Base-by-base conservation (phyloP, 1,140 invertebrate genomes). In the Pogonognathellus flavescens region DNA sequence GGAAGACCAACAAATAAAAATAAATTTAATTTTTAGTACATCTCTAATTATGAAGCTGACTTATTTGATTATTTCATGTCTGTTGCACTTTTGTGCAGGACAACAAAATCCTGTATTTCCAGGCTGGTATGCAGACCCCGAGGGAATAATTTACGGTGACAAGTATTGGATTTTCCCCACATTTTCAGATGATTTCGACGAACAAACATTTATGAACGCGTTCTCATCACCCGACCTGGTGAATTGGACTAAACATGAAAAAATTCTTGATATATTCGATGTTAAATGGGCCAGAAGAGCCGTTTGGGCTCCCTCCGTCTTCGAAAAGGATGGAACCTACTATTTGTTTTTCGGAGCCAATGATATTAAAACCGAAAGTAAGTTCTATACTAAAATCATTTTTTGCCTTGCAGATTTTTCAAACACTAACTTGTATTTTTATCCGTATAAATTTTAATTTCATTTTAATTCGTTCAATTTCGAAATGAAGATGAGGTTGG, bases 271-370 rank as follows among this genome's bases (percentile, higher is more conserved):
- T 13, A 85, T 16, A 4, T 22, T n/a, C 6, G 53, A 85, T 57
- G 72, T 85, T 5, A 57, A 18, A 18, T 85, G 84, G 84, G 84
- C 84, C 2, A 16, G 9, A 9, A 76, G 72, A 18, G 84, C 84
- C 3, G 80, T 85, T 70, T 85, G 84, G 84, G 84, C 84, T 7
- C 84, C 84, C 41, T 76, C 84, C 5, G 84, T 85, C 16, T 60
- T 85, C n/a, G 31, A 85, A 59, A 66, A 85, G 31, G 55, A 81
- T 22, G 72, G 76, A 0, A 80, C 31, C 22, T 85, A 85, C 49
- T 85, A 85, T 16, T 85, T 85, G 10, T 25, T 85, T 9, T 85
- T 85, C 57, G 52, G 70, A 10, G 84, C 84, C 1, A 85, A 85
- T 49, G 84, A 85, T 49, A 70, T 76, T 7, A 18, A 66, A 13